Evolutionary conservation across 2,888 invertebrate species (phyloP).

Genomic region (Trissolcus brochymenae): DNA sequence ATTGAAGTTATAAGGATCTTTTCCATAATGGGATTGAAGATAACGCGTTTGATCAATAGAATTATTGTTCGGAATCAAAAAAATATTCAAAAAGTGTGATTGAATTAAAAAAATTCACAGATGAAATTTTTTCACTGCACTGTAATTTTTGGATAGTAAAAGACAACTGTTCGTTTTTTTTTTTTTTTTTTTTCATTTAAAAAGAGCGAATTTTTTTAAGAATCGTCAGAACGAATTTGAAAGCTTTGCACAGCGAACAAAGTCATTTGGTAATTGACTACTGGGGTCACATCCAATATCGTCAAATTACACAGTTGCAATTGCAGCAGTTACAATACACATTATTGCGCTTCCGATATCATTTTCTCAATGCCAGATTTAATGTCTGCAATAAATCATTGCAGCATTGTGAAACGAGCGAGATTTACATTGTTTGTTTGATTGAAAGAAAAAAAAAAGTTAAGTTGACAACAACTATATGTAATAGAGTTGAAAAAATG

Average conservation of each 20-base stretch:
- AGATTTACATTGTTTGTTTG: not conserved
- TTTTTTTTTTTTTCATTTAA: not conserved
- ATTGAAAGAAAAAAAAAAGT: not conserved
- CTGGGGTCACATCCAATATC: slow-evolving; percentile 18
- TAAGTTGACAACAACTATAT: not conserved
- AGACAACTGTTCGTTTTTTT: not conserved
- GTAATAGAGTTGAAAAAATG: no score
- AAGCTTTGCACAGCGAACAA: slow-evolving; percentile 9
- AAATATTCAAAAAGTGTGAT: not conserved
- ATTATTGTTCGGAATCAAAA: not conserved
- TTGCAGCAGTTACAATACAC: slow-evolving; percentile 18
- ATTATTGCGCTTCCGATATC: slow-evolving; percentile 35
- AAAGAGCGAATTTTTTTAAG: not conserved
- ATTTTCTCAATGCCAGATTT: slow-evolving; percentile 17
- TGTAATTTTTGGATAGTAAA: not conserved
- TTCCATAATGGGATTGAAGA: slow-evolving; percentile 20
- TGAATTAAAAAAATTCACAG: not conserved
- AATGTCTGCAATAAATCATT: slow-evolving; percentile 4
- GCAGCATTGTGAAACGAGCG: not conserved
- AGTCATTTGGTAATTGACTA: slow-evolving; percentile 33
- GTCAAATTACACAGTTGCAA: slow-evolving; percentile 28
- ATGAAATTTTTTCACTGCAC: not conserved
- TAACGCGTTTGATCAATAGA: slow-evolving; percentile 25
- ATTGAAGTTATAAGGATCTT: not conserved
- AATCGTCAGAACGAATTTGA: slow-evolving; percentile 14